These are phyloP conservation scores for Ranitomeya imitator DNA, from an alignment of 2,113 vertebrate genomes.

Conservation along the genomic window DNA sequence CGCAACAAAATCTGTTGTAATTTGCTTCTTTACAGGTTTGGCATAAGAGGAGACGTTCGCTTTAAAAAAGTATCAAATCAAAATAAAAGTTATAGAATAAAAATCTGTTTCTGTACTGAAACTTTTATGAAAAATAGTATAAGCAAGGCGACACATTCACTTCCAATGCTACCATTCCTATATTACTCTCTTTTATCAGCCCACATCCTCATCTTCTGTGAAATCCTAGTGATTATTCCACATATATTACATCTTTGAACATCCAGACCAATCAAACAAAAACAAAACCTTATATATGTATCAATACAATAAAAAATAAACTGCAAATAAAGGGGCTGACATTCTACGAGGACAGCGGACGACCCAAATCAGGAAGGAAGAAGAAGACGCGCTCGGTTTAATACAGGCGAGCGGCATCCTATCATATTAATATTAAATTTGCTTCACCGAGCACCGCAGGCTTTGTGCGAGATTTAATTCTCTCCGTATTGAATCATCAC, in stretches of 20 bases:
- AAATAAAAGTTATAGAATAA: too few relatives aligned
- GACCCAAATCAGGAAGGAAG: constrained; percentile 34
- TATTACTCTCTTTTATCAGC: too few relatives aligned
- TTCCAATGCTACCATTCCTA: too few relatives aligned
- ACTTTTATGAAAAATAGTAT: too few relatives aligned
- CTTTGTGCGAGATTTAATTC: constrained; percentile 66
- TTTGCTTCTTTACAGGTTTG: too few relatives aligned
- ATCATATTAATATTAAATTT: constrained; percentile 67
- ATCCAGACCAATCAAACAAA: not conserved
- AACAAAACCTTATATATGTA: not conserved
- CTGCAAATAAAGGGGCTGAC: not conserved
- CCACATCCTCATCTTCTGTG: not conserved
- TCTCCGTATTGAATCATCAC: constrained; percentile 61
- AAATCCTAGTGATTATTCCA: not conserved
- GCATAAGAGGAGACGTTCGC: too few relatives aligned
- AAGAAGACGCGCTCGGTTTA: constrained; percentile 61
- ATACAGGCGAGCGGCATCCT: constrained; percentile 58
- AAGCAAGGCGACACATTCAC: too few relatives aligned
- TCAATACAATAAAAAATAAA: not conserved
- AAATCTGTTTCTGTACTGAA: too few relatives aligned
- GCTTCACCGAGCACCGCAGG: constrained; percentile 68
- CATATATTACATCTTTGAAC: not conserved
- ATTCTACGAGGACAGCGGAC: constrained; percentile 7
- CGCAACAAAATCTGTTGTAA: too few relatives aligned
- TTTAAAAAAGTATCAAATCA: too few relatives aligned